These are phyloP conservation scores for Toxonevra muliebris DNA, from an alignment of 2,888 invertebrate species.

Conservation along the genomic window DNA sequence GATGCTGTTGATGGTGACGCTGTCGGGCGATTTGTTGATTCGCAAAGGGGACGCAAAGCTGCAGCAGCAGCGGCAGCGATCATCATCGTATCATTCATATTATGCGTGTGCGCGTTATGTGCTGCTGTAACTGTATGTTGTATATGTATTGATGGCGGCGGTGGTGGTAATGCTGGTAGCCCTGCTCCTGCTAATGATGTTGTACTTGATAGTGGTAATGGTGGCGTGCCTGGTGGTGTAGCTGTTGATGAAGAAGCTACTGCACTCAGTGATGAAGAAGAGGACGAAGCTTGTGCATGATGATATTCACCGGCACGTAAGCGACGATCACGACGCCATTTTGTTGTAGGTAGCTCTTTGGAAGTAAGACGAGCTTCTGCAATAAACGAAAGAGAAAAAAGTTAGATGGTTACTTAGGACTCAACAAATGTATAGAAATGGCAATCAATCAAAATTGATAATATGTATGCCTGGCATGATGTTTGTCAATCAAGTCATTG, in stretches of 20 bases:
- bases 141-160: slow-evolving; percentile 26
- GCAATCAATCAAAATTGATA: slow-evolving; percentile 29
- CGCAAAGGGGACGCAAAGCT: slow-evolving; percentile 45
- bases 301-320: slow-evolving; percentile 65
- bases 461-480: slow-evolving; percentile 13
- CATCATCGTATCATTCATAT: slow-evolving; percentile 39
- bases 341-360: slow-evolving; percentile 74
- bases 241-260: slow-evolving; percentile 18
- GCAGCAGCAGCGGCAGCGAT: slow-evolving; percentile 41
- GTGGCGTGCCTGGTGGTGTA: slow-evolving; percentile 36
- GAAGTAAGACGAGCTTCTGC: slow-evolving; percentile 63
- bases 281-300: slow-evolving; percentile 26
- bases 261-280: slow-evolving; percentile 19
- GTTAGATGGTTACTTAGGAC: neutral
- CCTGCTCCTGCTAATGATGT: slow-evolving; percentile 30
- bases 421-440: neutral
- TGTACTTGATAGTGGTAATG: slow-evolving; percentile 31
- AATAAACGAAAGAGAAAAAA: slow-evolving; percentile 39
- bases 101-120: slow-evolving; percentile 15
- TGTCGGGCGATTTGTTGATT: slow-evolving; percentile 49
- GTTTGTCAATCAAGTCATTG: neutral
- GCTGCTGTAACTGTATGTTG: slow-evolving; percentile 16
- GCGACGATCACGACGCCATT: slow-evolving; percentile 78
- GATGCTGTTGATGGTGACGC: slow-evolving; percentile 36
- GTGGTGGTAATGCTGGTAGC: slow-evolving; percentile 16